Evolutionary conservation across 2,888 invertebrate species (phyloP).

Genomic region (Oasisia sp.): DNA sequence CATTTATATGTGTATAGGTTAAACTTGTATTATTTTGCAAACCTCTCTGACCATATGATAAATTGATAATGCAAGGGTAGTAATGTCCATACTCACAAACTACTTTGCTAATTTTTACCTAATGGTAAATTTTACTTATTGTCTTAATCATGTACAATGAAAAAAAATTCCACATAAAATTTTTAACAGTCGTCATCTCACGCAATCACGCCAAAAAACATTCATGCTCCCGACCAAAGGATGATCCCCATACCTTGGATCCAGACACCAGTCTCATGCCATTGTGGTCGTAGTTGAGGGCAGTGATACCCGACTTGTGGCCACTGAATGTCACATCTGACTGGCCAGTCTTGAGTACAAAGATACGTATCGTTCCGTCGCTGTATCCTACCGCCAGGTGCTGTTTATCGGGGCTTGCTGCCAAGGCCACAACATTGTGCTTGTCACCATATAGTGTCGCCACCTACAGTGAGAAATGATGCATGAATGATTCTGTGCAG

Average conservation of each 20-base stretch:
- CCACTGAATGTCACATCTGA: conserved; percentile 79
- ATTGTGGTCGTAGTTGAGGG: conserved; percentile 80
- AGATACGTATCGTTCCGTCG: conserved; percentile 88
- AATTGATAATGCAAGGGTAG: neutral
- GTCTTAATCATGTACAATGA: neutral
- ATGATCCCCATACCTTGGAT: conserved; percentile 72
- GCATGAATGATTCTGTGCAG: neutral
- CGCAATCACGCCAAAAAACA: neutral
- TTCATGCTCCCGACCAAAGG: neutral
- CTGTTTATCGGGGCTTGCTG: conserved; percentile 79
- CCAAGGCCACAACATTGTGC: conserved; percentile 80
- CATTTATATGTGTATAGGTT: neutral
- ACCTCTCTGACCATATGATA: conserved; percentile 7
- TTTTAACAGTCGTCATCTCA: neutral
- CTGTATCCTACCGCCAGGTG: conserved; percentile 87
- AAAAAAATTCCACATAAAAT: neutral
- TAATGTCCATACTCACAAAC: neutral
- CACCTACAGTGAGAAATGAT: conserved; percentile 69
- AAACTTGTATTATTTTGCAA: neutral
- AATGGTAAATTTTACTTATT: neutral
- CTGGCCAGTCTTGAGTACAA: conserved; percentile 77
- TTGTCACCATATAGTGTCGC: conserved; percentile 84
- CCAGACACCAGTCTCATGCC: conserved; percentile 91
- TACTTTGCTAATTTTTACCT: neutral
- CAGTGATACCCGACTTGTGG: conserved; percentile 85